Evolutionary conservation across 2,113 vertebrate species (phyloP).

Genomic region (Engraulis encrasicolus): DNA sequence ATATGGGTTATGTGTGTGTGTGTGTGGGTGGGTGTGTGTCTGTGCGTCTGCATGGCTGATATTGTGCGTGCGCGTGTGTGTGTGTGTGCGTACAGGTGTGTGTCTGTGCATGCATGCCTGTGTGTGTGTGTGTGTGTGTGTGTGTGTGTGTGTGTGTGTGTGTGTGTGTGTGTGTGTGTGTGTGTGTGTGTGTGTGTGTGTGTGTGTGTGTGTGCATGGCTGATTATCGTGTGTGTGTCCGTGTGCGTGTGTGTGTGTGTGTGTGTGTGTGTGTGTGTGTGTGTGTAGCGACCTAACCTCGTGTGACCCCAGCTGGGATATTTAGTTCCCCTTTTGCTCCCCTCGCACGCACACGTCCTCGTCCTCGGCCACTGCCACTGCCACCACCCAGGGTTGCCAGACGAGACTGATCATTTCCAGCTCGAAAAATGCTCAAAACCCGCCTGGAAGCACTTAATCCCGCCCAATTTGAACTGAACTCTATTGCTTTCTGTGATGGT

Average conservation of each 20-base stretch:
- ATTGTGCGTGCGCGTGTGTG: no score
- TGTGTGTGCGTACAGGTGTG: not conserved
- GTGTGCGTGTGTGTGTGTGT: not conserved
- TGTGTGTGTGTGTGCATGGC: not conserved
- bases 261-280: not conserved
- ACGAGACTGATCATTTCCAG: no score
- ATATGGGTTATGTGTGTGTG: not conserved
- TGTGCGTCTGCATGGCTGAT: no score
- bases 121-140: no score
- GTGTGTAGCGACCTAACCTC: slow-evolving; percentile 34
- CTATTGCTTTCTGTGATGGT: no score
- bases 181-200: not conserved
- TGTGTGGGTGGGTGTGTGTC: slow-evolving; percentile 4
- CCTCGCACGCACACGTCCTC: slow-evolving; percentile 9
- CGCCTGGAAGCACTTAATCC: no score
- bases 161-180: not conserved
- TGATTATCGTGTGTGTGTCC: not conserved
- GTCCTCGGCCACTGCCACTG: no score
- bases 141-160: not conserved
- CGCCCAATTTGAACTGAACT: no score
- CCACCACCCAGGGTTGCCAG: no score
- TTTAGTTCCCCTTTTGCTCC: not conserved
- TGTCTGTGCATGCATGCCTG: not conserved
- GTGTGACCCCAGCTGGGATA: slow-evolving; percentile 15
- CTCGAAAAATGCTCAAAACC: no score